Percentiles rank a stretch among this genome's conserved stretches.
phyloP scores from a whole-genome alignment of 2,888 invertebrate genomes.

The Dromius quadrimaculatus region DNA sequence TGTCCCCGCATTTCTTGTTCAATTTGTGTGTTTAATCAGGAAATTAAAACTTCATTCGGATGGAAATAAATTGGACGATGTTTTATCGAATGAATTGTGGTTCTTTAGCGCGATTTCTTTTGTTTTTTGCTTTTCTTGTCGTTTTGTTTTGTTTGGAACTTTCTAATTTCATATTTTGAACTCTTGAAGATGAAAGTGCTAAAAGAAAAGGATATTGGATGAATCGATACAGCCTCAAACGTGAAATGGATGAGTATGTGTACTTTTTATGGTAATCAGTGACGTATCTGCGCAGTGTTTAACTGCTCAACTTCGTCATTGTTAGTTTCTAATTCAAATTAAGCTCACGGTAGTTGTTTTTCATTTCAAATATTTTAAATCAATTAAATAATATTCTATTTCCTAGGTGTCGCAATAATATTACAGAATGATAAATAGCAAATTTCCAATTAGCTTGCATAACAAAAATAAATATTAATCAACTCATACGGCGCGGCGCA shows the following conservation, averaged over 20 bases:
- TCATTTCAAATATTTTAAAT: constrained; percentile 19
- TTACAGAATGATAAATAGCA: constrained; percentile 2
- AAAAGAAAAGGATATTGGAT: too few relatives aligned
- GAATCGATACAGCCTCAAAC: too few relatives aligned
- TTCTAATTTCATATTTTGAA: constrained; percentile 11
- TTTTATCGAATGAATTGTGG: constrained; percentile 33
- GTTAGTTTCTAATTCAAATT: too few relatives aligned
- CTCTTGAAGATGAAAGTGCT: too few relatives aligned
- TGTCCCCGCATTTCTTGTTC: constrained; percentile 20
- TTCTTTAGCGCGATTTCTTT: background rate
- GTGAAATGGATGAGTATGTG: too few relatives aligned
- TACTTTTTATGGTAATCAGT: too few relatives aligned
- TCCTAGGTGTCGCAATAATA: constrained; percentile 1
- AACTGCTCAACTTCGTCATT: too few relatives aligned
- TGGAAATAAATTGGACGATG: constrained; percentile 31
- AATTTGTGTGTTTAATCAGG: constrained; percentile 40
- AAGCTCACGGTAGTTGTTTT: too few relatives aligned
- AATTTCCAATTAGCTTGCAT: constrained; percentile 26
- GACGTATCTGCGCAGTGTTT: too few relatives aligned
- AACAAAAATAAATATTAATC: constrained; percentile 24
- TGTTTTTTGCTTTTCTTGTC: constrained; percentile 1
- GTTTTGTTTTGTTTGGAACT: constrained; percentile 15
- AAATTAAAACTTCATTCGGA: constrained; percentile 21
- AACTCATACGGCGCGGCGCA: too few relatives aligned
- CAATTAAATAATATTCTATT: too few relatives aligned